A percentile compares a stretch with the other conserved stretches of the same genome.
Evolutionary conservation across 23 tunicate species (phyloP).

Genomic region (Styela clava): DNA sequence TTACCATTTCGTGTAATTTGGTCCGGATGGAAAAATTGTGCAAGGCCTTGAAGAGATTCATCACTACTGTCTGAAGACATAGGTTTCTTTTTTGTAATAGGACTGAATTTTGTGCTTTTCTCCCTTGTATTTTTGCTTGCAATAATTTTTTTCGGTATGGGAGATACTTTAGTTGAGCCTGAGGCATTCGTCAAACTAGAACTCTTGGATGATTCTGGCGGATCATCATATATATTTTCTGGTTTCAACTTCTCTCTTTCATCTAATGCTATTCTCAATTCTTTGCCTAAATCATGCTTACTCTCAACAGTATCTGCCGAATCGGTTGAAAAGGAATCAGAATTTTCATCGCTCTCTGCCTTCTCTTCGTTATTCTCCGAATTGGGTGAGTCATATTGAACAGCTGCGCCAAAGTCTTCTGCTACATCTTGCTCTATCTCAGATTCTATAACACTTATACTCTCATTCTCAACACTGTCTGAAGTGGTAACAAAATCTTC

Average conservation of each 20-base stretch:
- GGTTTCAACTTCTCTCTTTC: background rate
- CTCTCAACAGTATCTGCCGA: background rate
- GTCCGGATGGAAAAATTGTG: background rate
- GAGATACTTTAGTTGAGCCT: conserved; percentile 11
- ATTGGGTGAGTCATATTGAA: background rate
- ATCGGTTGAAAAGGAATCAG: background rate
- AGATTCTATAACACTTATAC: background rate
- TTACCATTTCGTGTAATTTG: background rate
- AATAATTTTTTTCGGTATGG: background rate
- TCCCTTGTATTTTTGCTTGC: background rate
- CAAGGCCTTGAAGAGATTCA: background rate
- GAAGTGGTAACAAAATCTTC: background rate
- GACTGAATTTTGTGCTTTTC: background rate
- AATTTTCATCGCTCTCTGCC: background rate
- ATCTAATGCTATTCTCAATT: background rate
- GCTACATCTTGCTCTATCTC: background rate
- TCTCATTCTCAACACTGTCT: background rate
- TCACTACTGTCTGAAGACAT: background rate
- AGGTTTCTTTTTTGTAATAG: background rate
- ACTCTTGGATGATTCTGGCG: background rate
- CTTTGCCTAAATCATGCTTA: background rate
- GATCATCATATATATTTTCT: background rate
- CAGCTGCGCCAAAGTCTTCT: background rate
- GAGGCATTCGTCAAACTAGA: background rate
- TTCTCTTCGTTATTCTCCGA: background rate